These are phyloP conservation scores for Peromyscus polionotus DNA, from an alignment of 2,113 vertebrate species.

Conservation along the genomic window DNA sequence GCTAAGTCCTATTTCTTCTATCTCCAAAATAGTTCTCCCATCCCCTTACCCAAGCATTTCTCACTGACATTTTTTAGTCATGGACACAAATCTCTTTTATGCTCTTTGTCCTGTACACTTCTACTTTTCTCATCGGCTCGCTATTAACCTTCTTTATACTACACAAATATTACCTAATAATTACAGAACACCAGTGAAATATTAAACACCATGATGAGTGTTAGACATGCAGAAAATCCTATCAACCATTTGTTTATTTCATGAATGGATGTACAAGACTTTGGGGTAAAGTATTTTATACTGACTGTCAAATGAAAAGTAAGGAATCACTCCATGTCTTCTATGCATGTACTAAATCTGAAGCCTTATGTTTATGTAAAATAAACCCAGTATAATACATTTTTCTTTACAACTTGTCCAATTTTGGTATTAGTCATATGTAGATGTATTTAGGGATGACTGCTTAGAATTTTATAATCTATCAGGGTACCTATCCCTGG, in stretches of 20 bases:
- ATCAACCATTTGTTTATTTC: neutral
- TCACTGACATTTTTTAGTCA: neutral
- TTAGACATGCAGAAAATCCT: neutral
- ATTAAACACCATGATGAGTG: neutral
- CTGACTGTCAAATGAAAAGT: neutral
- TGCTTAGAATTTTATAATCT: neutral
- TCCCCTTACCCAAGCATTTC: neutral
- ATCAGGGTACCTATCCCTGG: neutral
- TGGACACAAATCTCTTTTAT: neutral
- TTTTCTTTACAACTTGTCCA: neutral
- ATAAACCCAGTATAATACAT: neutral
- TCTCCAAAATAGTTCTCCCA: constrained; percentile 28
- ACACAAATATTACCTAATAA: neutral
- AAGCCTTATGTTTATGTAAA: constrained; percentile 32
- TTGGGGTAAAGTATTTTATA: neutral
- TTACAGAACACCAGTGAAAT: neutral
- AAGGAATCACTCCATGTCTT: neutral
- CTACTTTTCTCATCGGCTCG: neutral
- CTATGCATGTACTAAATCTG: neutral
- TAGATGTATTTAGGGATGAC: neutral
- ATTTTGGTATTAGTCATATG: neutral
- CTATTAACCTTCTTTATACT: neutral
- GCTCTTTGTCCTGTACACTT: neutral
- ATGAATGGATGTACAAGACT: neutral
- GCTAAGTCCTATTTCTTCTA: neutral